Evolutionary conservation across 2,888 invertebrate species (phyloP), one percentile per base, ranked within the genome.

Genomic region (Ctenicera cuprea): DNA sequence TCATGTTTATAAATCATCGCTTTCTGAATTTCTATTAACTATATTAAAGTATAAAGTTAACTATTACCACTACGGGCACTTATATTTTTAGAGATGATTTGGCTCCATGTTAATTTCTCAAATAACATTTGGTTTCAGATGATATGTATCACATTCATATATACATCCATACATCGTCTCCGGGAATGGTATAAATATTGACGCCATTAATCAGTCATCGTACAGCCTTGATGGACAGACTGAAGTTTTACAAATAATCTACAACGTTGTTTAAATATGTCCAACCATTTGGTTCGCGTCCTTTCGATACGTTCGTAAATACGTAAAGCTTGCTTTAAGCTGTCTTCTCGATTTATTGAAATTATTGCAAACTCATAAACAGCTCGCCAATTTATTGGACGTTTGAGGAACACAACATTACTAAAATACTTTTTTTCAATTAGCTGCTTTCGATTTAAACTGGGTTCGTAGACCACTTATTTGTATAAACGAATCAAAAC

Each of bases 121-220:
- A 11, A 30, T 1, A 30, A 30, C 12, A 3, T 50, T 50, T 20
- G 50, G 14, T 4, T 52, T 52, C n/a, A 52, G 43, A 12, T 52
- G 52, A 52, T 52, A 22, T 30, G 30, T 30, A 54, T 82, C 82
- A 77, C 73, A 71, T 78, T 74, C 78, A 78, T 80, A 82, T 83
- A 80, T 83, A 86, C 41, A 43, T n/a, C 85, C 85, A 85, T 84
- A 80, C 85, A 84, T 85, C 85, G 82, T 82, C 83, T 80, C 74
- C 71, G 38, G 63, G 76, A 77, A 75, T 78, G 80, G 83, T 84
- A 81, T 86, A 87, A 87, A 87, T 86, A 87, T 87, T 87, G 86
- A 86, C 83, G 82, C 84, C 80, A 86, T 86, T 84, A 86, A 85
- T 87, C 86, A 84, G 80, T 85, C 86, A 82, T 79, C 84, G 78